A percentile compares a stretch with the other conserved stretches of the same genome.
These are phyloP conservation scores for Sinhomidia bicolor DNA, from an alignment of 2,888 invertebrate genomes.

Conservation along the genomic window DNA sequence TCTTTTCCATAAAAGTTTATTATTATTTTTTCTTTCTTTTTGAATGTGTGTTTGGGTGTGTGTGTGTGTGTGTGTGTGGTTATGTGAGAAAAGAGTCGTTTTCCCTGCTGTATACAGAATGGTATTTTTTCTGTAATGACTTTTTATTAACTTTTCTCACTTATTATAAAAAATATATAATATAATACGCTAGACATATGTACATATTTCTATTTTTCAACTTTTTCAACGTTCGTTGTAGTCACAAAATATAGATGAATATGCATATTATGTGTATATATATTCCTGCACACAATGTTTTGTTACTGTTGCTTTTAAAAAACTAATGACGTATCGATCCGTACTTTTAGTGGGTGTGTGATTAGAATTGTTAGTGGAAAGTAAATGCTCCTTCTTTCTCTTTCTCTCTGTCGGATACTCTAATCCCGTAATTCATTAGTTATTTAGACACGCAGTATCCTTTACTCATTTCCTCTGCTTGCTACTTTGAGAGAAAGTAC, in stretches of 20 bases:
- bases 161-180: too few species aligned
- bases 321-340: constrained; percentile 22
- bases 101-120: not conserved
- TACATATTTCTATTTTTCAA: too few species aligned
- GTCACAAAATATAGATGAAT: too few species aligned
- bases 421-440: constrained; percentile 26
- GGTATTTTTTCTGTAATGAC: not conserved
- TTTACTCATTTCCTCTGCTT: not conserved
- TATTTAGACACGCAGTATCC: not conserved
- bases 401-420: not conserved
- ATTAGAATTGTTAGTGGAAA: constrained; percentile 14
- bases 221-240: too few species aligned
- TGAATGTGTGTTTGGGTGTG: too few species aligned
- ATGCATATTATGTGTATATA: too few species aligned
- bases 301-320: not conserved
- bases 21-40: too few species aligned
- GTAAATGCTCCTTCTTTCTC: not conserved
- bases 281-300: not conserved
- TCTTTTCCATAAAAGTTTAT: too few species aligned
- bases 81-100: not conserved
- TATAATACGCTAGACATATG: too few species aligned
- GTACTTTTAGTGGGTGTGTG: not conserved
- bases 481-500: not conserved
- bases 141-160: not conserved
- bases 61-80: not conserved